Percentiles rank a stretch among this genome's conserved stretches.
Conservation (phyloP, 2,888 invertebrate species). For the Rutpela maculata region DNA sequence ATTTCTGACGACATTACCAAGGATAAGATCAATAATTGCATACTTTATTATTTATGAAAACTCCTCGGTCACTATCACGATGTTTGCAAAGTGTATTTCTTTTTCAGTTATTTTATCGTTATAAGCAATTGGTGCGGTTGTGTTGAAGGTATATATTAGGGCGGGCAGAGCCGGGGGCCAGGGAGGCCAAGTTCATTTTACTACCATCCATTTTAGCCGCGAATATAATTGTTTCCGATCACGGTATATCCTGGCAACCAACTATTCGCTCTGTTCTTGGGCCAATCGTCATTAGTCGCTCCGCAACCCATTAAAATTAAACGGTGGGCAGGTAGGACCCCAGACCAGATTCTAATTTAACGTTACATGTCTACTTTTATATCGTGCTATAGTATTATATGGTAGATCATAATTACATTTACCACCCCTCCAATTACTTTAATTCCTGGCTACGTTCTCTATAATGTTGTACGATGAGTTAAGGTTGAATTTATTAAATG, state of each 20-base stretch:
- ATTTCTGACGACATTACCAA: neutral
- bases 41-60: constrained; percentile 18
- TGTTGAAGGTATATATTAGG: constrained; percentile 44
- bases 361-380: constrained; percentile 47
- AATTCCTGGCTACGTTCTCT: constrained; percentile 48
- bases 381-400: constrained; percentile 42
- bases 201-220: constrained; percentile 72
- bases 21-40: constrained; percentile 30
- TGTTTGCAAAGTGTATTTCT: constrained; percentile 7
- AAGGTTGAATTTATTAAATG: constrained; percentile 44
- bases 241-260: constrained; percentile 67
- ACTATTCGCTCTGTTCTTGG: constrained; percentile 68
- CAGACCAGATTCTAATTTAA: constrained; percentile 50
- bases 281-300: constrained; percentile 70
- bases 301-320: constrained; percentile 65
- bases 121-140: constrained; percentile 59
- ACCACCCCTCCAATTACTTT: constrained; percentile 56
- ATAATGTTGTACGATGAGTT: constrained; percentile 37
- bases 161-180: constrained; percentile 43
- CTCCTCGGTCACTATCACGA: neutral
- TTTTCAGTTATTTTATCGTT: constrained; percentile 41
- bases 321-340: constrained; percentile 59
- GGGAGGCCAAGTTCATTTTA: constrained; percentile 36
- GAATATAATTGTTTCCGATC: constrained; percentile 72
- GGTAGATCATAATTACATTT: constrained; percentile 50